Conservation (phyloP, 1,140 invertebrate species). For the Drosophila rufa region DNA sequence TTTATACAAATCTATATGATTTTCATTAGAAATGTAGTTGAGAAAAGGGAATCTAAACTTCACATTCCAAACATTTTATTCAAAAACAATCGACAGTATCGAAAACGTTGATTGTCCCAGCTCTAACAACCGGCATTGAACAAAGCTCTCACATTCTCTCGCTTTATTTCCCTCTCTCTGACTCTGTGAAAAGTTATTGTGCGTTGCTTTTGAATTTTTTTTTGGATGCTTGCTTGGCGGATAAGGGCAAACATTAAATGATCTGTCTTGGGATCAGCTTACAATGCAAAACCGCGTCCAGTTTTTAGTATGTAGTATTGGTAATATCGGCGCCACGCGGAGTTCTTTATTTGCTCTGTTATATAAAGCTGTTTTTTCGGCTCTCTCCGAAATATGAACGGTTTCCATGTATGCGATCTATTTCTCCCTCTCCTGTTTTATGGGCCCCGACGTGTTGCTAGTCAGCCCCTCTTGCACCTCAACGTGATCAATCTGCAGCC, state of each 20-base stretch:
- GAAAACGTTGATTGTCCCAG: background rate
- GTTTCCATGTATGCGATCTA: background rate
- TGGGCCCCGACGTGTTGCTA: conserved; percentile 9
- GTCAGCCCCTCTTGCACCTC: conserved; percentile 41
- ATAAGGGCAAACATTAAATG: conserved; percentile 36
- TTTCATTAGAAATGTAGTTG: background rate
- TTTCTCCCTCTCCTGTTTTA: conserved; percentile 5
- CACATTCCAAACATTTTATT: background rate
- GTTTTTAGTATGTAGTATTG: conserved; percentile 28
- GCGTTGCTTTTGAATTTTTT: conserved; percentile 15
- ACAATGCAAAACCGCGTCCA: conserved; percentile 44
- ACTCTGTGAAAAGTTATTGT: background rate
- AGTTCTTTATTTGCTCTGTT: background rate
- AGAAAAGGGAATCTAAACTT: background rate
- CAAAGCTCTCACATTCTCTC: background rate
- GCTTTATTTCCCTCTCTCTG: no score
- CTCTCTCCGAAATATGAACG: conserved; percentile 29
- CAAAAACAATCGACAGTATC: background rate
- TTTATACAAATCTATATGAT: no score
- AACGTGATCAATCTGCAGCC: conserved; percentile 45
- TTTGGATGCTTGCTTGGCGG: conserved; percentile 21
- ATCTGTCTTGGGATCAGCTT: conserved; percentile 42
- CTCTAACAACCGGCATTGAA: background rate
- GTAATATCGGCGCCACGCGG: conserved; percentile 3
- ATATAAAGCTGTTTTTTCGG: conserved; percentile 20